phyloP scores from a whole-genome alignment of 2,797 vertebrate genomes.

The Lagocephalus sceleratus region DNA sequence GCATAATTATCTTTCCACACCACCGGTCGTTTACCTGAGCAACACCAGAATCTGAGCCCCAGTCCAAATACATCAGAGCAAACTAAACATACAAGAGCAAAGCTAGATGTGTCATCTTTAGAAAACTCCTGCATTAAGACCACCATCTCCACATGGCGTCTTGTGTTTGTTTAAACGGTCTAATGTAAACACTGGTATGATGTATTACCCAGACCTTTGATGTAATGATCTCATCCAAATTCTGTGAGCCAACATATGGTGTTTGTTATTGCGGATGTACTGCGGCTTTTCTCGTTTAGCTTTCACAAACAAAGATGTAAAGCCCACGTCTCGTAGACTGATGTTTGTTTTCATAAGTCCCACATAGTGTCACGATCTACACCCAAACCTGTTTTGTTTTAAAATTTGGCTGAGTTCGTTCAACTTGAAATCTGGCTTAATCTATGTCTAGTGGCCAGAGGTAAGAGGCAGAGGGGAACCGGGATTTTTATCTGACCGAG shows the following conservation, averaged over 20 bases:
- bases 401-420: no score
- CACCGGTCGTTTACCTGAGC: not conserved
- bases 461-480: no score
- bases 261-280: slow-evolving; percentile 23
- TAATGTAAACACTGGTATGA: slow-evolving; percentile 10
- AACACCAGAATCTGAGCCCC: not conserved
- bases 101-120: not conserved
- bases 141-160: not conserved
- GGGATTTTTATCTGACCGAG: not conserved
- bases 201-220: not conserved
- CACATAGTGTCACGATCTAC: no score
- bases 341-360: no score
- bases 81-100: not conserved
- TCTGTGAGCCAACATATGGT: slow-evolving; percentile 26
- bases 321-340: no score
- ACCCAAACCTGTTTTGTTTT: no score
- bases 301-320: not conserved
- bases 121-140: not conserved
- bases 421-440: no score
- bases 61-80: not conserved
- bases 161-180: slow-evolving; percentile 8
- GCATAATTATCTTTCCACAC: not conserved
- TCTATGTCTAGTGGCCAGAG: no score
- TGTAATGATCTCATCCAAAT: not conserved
- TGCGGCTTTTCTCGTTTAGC: not conserved